phyloP scores from a whole-genome alignment of 2,888 invertebrate genomes.

The Polydrusus pterygomalis region DNA sequence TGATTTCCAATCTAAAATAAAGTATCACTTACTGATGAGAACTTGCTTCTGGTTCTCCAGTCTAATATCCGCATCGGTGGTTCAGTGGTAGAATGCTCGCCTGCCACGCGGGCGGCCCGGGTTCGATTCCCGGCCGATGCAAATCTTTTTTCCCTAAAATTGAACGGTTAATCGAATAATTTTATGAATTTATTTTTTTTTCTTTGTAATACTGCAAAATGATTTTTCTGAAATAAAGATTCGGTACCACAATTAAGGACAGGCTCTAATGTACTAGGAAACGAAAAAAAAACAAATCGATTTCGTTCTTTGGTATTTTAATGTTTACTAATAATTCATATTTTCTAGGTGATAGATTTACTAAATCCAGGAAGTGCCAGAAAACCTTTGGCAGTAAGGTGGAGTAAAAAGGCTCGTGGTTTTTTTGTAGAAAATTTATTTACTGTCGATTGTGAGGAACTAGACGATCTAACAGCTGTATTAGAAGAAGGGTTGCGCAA shows the following conservation, averaged over 20 bases:
- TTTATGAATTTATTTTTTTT: too few species aligned
- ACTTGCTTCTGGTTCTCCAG: background rate
- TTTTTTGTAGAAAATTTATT: constrained; percentile 98
- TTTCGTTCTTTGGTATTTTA: too few species aligned
- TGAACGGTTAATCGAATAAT: too few species aligned
- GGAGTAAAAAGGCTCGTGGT: constrained; percentile 94
- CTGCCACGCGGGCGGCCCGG: constrained; percentile 75
- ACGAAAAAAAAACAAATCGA: too few species aligned
- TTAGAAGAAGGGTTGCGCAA: constrained; percentile 96
- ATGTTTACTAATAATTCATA: too few species aligned
- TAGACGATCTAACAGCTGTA: constrained; percentile 94
- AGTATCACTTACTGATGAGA: background rate
- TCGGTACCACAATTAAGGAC: too few species aligned
- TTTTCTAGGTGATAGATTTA: constrained; percentile 89
- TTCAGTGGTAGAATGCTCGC: constrained; percentile 73
- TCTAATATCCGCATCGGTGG: constrained; percentile 67
- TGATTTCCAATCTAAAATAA: background rate
- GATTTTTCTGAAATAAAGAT: too few species aligned
- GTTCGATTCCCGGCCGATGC: constrained; percentile 76
- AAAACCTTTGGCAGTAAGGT: constrained; percentile 90
- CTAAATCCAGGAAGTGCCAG: constrained; percentile 89
- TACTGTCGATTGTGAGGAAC: constrained; percentile 93
- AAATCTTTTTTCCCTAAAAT: constrained; percentile 44
- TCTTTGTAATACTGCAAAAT: too few species aligned
- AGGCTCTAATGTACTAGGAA: too few species aligned